These are phyloP conservation scores for Apogon talboti DNA, from an alignment of 2,797 vertebrate species.

Conservation along the genomic window DNA sequence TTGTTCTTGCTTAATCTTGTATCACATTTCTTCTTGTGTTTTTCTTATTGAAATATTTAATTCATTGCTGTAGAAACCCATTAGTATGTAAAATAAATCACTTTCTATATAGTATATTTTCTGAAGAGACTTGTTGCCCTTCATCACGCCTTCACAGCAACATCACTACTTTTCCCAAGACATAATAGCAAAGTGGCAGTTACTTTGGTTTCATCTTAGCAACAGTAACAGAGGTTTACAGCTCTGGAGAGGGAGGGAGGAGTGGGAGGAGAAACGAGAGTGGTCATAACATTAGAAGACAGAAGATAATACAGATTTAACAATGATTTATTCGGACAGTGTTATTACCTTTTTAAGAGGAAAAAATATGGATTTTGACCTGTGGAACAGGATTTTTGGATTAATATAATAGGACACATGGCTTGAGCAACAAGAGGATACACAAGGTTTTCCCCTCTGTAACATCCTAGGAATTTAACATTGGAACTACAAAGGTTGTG, in stretches of 20 bases:
- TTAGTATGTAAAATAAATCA: not conserved
- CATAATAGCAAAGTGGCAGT: slow-evolving; percentile 53
- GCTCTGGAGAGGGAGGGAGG: slow-evolving; percentile 31
- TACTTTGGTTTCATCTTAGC: slow-evolving; percentile 79
- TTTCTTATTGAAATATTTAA: not conserved
- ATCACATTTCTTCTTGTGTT: not conserved
- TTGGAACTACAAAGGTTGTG: not conserved
- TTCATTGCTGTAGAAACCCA: not conserved
- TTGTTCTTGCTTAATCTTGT: not conserved
- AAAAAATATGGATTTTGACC: slow-evolving; percentile 35
- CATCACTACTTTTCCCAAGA: slow-evolving; percentile 57
- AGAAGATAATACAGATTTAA: not conserved
- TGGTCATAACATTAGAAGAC: slow-evolving; percentile 28
- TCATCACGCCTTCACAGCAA: slow-evolving; percentile 33
- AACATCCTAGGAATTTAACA: slow-evolving; percentile 7
- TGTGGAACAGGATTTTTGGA: slow-evolving; percentile 18
- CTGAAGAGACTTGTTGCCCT: slow-evolving; percentile 1
- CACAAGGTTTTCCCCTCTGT: slow-evolving; percentile 29
- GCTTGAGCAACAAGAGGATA: slow-evolving; percentile 20
- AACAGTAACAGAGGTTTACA: slow-evolving; percentile 72
- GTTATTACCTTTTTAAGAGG: not conserved
- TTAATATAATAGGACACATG: slow-evolving; percentile 7
- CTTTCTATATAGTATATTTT: slow-evolving; percentile 5
- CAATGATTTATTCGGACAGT: not conserved
- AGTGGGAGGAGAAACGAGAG: slow-evolving; percentile 43